These are phyloP conservation scores for Euura lappo DNA, from an alignment of 1,140 invertebrate genomes.

Conservation along the genomic window DNA sequence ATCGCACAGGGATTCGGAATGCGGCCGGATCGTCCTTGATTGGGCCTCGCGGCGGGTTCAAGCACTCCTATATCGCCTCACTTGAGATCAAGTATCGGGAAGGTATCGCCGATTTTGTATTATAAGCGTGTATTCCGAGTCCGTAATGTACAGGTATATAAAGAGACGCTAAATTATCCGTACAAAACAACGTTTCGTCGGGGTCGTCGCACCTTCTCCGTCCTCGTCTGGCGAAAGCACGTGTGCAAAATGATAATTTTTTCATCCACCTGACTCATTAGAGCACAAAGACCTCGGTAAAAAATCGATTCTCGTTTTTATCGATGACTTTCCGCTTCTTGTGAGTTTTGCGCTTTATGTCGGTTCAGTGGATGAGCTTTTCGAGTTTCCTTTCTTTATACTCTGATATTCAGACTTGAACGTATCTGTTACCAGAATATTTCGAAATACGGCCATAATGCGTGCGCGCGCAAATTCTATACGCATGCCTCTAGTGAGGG, in stretches of 20 bases:
- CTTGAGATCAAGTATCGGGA: neutral
- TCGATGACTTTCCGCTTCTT: no score
- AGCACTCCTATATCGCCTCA: constrained; percentile 14
- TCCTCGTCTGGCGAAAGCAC: neutral
- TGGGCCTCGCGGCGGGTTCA: constrained; percentile 42
- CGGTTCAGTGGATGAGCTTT: no score
- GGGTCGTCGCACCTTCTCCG: neutral
- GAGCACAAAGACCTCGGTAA: no score
- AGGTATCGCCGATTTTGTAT: neutral
- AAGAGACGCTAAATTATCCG: no score
- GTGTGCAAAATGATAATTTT: neutral
- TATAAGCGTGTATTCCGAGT: no score
- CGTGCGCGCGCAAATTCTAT: constrained; percentile 3
- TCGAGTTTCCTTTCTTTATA: no score
- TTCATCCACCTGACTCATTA: no score
- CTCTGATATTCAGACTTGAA: no score
- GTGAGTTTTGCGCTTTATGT: no score
- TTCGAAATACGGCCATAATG: neutral
- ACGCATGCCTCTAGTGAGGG: neutral
- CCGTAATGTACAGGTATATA: neutral
- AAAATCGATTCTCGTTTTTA: no score
- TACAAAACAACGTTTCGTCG: neutral
- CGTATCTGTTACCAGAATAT: no score
- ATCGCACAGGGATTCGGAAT: constrained; percentile 50
- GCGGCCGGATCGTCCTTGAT: constrained; percentile 52